These are phyloP conservation scores for Drosophila mimetica DNA, from an alignment of 2,888 invertebrate genomes.

Conservation along the genomic window DNA sequence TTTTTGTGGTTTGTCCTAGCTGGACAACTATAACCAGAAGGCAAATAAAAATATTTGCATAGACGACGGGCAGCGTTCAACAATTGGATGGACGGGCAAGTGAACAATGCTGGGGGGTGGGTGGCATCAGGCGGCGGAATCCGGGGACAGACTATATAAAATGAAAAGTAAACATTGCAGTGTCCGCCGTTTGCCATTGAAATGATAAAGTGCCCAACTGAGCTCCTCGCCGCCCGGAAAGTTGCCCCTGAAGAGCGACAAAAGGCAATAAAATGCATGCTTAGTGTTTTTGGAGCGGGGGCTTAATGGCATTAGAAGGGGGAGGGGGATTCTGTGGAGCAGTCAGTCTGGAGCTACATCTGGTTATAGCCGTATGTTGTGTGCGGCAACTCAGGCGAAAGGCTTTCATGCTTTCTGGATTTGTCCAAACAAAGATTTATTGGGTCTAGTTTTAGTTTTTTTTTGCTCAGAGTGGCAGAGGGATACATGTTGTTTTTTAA, in stretches of 20 bases:
- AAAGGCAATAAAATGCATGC: constrained; percentile 81
- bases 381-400: constrained; percentile 62
- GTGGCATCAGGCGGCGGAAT: constrained; percentile 9
- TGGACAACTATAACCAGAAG: constrained; percentile 60
- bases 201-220: constrained; percentile 73
- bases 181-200: constrained; percentile 64
- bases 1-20: constrained; percentile 30
- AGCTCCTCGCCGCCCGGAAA: constrained; percentile 5
- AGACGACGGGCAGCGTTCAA: constrained; percentile 71
- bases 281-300: constrained; percentile 53
- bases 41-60: constrained; percentile 82
- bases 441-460: constrained; percentile 51
- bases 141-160: constrained; percentile 48
- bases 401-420: constrained; percentile 73
- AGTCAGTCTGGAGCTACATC: constrained; percentile 44
- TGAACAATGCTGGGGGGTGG: constrained; percentile 49
- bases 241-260: constrained; percentile 47
- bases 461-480: not conserved
- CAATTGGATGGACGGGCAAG: constrained; percentile 71
- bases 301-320: constrained; percentile 65
- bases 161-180: constrained; percentile 79
- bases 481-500: constrained; percentile 5
- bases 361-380: constrained; percentile 52
- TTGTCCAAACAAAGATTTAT: constrained; percentile 77
- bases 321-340: constrained; percentile 15